Base-by-base conservation (phyloP, 1,140 invertebrate genomes). In the Polyergus mexicanus region DNA sequence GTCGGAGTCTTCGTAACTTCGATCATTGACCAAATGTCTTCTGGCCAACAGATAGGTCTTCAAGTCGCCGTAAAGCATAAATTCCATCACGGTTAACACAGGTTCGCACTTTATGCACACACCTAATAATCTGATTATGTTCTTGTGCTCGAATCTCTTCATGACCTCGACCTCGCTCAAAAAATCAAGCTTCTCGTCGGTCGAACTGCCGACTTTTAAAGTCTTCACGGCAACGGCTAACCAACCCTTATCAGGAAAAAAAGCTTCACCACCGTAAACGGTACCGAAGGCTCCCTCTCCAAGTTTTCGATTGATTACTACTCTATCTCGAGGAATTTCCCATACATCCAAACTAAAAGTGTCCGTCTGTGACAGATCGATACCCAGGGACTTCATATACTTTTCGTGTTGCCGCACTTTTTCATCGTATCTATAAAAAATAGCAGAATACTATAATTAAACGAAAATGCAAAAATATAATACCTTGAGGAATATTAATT, bases 81-180 rank as follows among this genome's bases (percentile, higher is more conserved):
- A 98, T 93, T 99, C 98, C 97, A 99, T 98, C 0, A 99, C 97
- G 6, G 98, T 98, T 91, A 98, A 98, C 19, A 98, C 97, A 0
- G 98, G 98, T 87, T 98, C 97, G 62, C 96, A 97, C 92, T 97
- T 97, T 1, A 98, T 98, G 89, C 98, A 98, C 38, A 99, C 98
- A 1, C 97, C 98, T 0, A 99, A 94, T 4, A 99, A 95, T 87
- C 97, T 97, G 0, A 99, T 97, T 44, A 99, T 97, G 93, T 99
- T 99, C 86, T 97, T 97, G 92, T 99, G 98, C 68, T 98, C 97
- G 93, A 99, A 98, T 65, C 97, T 96, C 91, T 99, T 99, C 98
- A 99, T 99, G 28, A 98, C 97, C 92, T 98, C 98, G 0, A 98
- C 98, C 93, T 99, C 98, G 74, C 97, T 97, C n/a, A 99, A 95